Evolutionary conservation across 2,888 invertebrate species (phyloP).

Genomic region (Osmoderma eremita): DNA sequence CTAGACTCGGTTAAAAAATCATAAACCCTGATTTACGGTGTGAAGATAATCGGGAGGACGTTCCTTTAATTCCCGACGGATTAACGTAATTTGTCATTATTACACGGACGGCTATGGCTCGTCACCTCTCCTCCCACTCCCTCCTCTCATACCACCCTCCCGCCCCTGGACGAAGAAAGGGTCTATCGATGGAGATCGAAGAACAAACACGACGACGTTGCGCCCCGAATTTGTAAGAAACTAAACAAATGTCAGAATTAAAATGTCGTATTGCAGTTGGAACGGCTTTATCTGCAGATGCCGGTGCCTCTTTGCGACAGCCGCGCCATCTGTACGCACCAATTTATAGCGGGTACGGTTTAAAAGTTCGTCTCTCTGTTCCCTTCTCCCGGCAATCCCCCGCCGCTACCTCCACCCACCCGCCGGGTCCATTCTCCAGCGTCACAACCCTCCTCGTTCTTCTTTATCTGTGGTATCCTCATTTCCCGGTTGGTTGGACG

Average conservation of each 20-base stretch:
- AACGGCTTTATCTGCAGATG: slow-evolving; percentile 63
- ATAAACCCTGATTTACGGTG: slow-evolving; percentile 49
- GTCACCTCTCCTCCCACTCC: slow-evolving; percentile 9
- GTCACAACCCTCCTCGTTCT: slow-evolving; percentile 38
- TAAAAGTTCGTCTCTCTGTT: slow-evolving; percentile 62
- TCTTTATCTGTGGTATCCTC: slow-evolving; percentile 61
- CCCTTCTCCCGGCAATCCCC: slow-evolving; percentile 47
- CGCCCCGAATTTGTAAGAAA: slow-evolving; percentile 41
- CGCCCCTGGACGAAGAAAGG: background rate
- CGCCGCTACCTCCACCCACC: too few relatives aligned
- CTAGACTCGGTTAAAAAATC: background rate
- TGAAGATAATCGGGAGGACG: slow-evolving; percentile 51
- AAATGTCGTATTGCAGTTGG: slow-evolving; percentile 60
- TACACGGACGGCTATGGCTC: slow-evolving; percentile 35
- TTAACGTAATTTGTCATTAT: slow-evolving; percentile 54
- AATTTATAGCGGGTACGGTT: slow-evolving; percentile 61
- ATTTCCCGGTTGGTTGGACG: slow-evolving; percentile 64
- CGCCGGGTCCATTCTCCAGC: slow-evolving; percentile 16
- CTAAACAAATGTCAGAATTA: slow-evolving; percentile 59
- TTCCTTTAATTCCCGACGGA: slow-evolving; percentile 52
- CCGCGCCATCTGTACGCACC: slow-evolving; percentile 61
- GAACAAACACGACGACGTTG: slow-evolving; percentile 2
- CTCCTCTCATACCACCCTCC: background rate
- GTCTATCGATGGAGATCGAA: slow-evolving; percentile 28
- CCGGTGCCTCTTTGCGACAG: slow-evolving; percentile 60